A percentile compares a stretch with the other conserved stretches of the same genome.
Conservation (phyloP, 2,113 vertebrate species). For the Crocuta crocuta region DNA sequence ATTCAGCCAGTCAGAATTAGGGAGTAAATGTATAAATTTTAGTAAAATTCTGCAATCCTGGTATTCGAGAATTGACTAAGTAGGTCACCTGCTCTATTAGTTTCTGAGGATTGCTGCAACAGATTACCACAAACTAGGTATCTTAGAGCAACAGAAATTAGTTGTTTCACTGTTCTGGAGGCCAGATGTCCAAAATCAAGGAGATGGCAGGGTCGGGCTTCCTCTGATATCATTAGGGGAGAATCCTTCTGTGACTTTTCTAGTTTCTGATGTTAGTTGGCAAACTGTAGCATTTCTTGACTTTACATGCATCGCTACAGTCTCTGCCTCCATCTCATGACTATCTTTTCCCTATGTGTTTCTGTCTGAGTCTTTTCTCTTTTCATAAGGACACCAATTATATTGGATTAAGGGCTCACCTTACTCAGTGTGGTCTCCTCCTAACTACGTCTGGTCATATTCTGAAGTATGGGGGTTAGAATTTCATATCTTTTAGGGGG, state of each 20-base stretch:
- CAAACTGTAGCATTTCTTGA: neutral
- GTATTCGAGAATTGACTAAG: constrained; percentile 4
- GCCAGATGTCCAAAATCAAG: neutral
- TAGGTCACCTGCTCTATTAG: neutral
- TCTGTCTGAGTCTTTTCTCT: neutral
- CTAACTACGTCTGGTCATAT: neutral
- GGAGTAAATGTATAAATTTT: neutral
- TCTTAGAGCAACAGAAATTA: neutral
- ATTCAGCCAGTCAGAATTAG: neutral
- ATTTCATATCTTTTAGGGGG: neutral
- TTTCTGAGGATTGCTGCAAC: neutral
- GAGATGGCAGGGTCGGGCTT: neutral
- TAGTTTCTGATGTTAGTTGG: neutral
- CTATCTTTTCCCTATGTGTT: neutral
- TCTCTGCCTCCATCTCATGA: neutral
- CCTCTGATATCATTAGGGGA: neutral
- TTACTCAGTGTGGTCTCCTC: neutral
- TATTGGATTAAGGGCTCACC: neutral
- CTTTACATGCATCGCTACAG: neutral
- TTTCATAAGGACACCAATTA: neutral
- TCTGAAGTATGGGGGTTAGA: neutral
- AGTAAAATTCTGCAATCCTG: neutral
- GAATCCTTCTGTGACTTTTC: neutral
- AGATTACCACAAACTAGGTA: neutral
- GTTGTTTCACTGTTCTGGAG: neutral